Evolutionary conservation across 1,140 invertebrate genomes (phyloP), one percentile per base, ranked within the genome.

Genomic region (Lysiphlebus fabarum): DNA sequence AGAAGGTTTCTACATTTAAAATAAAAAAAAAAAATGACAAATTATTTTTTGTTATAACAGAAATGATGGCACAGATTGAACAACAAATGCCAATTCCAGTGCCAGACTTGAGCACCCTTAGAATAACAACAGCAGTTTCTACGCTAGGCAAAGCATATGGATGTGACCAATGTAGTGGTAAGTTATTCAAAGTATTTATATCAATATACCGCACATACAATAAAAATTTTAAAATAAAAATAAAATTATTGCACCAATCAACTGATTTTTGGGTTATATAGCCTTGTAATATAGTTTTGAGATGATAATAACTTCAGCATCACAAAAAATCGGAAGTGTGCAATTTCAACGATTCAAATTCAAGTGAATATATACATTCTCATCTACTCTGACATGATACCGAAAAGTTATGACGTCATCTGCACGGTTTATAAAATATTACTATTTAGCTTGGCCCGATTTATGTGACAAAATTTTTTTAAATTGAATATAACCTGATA

Each of bases 141-240:
- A 82, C 85, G 67, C 77, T 85, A 56, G 81, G 82, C 34, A 85
- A 85, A 75, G 81, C 82, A 36, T 85, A 84, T 65, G 83, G 83
- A 65, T 82, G 78, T 70, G 81, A 78, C 67, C 78, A 81, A 70
- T 82, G 79, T 62, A 80, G 73, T 61, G 80, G 80, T 82, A 64
- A 78, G 71, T 69, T 26, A 10, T 33, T 11, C 17, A 4, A 26
- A 26, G n/a, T 26, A 26, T 26, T 4, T 26, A 26, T 2, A 26
- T 26, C 0, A 26, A 26, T 26, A 26, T n/a, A n/a, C n/a, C n/a
- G n/a, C n/a, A n/a, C n/a, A n/a, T n/a, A n/a, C n/a, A n/a, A n/a
- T n/a, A n/a, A n/a, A n/a, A n/a, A n/a, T n/a, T n/a, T n/a, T n/a
- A n/a, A n/a, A n/a, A n/a, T n/a, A n/a, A n/a, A n/a, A n/a, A n/a